A percentile compares a stretch with the other conserved stretches of the same genome.
phyloP scores from a whole-genome alignment of 2,888 invertebrate genomes.

The Drosophila maculinotata region DNA sequence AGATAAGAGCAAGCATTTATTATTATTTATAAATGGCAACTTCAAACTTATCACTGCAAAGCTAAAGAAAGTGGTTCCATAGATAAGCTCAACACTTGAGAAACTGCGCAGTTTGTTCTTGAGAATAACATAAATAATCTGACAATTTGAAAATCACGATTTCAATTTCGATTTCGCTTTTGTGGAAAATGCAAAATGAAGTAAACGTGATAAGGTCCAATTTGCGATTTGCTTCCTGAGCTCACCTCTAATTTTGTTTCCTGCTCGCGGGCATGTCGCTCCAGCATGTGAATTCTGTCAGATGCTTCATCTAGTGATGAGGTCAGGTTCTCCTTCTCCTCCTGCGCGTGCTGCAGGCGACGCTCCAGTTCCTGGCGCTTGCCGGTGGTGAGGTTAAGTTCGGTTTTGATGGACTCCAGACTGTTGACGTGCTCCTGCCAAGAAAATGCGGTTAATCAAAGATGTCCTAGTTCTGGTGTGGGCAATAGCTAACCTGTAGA shows the following conservation, averaged over 20 bases:
- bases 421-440: conserved; percentile 94
- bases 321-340: conserved; percentile 92
- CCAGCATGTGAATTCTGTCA: conserved; percentile 93
- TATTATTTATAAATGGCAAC: conserved; percentile 10
- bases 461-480: no score
- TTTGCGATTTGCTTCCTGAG: conserved; percentile 24
- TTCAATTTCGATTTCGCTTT: conserved; percentile 47
- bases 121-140: conserved; percentile 55
- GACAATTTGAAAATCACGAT: conserved; percentile 62
- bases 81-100: conserved; percentile 64
- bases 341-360: conserved; percentile 90
- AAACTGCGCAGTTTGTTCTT: conserved; percentile 66
- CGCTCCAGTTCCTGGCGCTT: conserved; percentile 94
- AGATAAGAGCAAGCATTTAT: background rate
- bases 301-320: conserved; percentile 95
- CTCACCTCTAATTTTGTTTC: conserved; percentile 86
- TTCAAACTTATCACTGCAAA: conserved; percentile 31
- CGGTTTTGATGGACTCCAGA: conserved; percentile 94
- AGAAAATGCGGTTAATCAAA: background rate
- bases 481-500: no score
- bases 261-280: conserved; percentile 93
- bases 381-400: conserved; percentile 93
- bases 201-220: conserved; percentile 55
- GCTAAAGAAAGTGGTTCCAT: conserved; percentile 62
- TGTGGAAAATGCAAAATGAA: conserved; percentile 30